phyloP scores from a whole-genome alignment of 2,797 vertebrate genomes.

The Alosa sapidissima region DNA sequence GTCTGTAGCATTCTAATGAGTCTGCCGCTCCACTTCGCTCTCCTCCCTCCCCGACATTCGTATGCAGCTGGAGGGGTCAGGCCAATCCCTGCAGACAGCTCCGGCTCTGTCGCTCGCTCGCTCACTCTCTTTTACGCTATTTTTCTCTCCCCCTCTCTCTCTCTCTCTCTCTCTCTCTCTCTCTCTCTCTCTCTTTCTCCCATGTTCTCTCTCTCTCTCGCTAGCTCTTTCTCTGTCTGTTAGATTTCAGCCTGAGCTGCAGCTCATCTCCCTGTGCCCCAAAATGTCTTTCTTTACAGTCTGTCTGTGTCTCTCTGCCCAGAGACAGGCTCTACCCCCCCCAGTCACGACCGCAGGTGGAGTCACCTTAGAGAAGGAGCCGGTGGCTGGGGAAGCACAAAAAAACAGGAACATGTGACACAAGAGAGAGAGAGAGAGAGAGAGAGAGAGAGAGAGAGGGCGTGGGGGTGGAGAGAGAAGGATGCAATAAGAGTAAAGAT shows the following conservation, averaged over 20 bases:
- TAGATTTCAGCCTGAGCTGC: not conserved
- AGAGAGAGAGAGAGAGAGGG: no score
- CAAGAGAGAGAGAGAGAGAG: not conserved
- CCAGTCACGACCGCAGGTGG: slow-evolving; percentile 9
- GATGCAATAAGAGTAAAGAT: not conserved
- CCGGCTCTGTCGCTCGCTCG: not conserved
- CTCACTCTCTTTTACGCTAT: no score
- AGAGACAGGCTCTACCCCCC: not conserved
- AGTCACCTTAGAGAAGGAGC: not conserved
- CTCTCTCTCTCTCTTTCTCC: not conserved
- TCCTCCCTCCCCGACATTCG: not conserved
- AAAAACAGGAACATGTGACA: not conserved
- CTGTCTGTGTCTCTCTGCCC: not conserved
- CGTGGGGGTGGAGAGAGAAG: not conserved
- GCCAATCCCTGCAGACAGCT: not conserved
- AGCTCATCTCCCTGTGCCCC: not conserved
- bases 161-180: not conserved
- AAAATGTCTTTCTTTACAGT: not conserved
- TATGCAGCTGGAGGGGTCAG: slow-evolving; percentile 5
- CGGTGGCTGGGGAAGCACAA: not conserved
- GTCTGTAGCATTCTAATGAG: not conserved
- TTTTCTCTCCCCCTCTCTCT: no score
- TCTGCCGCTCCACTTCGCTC: not conserved
- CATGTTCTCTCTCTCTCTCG: not conserved
- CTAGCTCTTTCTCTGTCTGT: not conserved